phyloP scores from a whole-genome alignment of 2,113 vertebrate genomes.

The Halcyon senegalensis region DNA sequence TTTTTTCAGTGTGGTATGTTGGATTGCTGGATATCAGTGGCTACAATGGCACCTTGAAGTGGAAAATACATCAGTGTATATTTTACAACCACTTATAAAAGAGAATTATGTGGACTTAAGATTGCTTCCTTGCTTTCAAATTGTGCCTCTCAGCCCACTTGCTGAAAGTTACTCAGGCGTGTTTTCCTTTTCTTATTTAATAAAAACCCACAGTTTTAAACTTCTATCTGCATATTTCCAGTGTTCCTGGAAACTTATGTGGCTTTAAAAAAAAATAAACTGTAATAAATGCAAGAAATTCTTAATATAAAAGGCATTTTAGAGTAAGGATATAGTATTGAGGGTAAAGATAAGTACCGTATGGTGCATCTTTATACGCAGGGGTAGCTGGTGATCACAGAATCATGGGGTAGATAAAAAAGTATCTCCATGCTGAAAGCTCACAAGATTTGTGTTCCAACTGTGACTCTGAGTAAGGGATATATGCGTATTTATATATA shows the following conservation, averaged over 20 bases:
- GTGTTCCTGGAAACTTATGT: background rate
- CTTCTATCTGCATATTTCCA: background rate
- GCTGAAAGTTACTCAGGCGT: background rate
- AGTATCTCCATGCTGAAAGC: background rate
- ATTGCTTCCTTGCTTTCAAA: background rate
- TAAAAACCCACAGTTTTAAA: background rate
- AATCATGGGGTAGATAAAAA: background rate
- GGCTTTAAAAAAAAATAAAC: background rate
- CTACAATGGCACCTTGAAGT: background rate
- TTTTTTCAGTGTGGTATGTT: background rate
- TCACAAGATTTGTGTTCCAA: slow-evolving; percentile 24
- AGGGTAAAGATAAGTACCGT: background rate
- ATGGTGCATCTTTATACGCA: background rate
- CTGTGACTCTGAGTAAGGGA: slow-evolving; percentile 42
- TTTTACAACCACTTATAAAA: background rate
- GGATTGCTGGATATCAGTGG: background rate
- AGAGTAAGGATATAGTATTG: background rate
- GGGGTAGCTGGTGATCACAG: background rate
- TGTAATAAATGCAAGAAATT: background rate
- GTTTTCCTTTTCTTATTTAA: background rate
- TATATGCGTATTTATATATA: background rate
- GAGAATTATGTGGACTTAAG: background rate
- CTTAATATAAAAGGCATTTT: background rate
- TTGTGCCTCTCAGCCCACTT: background rate
- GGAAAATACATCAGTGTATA: background rate